Percentiles rank a stretch among this genome's conserved stretches.
These are phyloP conservation scores for Haplochromis vanheusdeni DNA, from an alignment of 2,113 vertebrate genomes.

Conservation along the genomic window DNA sequence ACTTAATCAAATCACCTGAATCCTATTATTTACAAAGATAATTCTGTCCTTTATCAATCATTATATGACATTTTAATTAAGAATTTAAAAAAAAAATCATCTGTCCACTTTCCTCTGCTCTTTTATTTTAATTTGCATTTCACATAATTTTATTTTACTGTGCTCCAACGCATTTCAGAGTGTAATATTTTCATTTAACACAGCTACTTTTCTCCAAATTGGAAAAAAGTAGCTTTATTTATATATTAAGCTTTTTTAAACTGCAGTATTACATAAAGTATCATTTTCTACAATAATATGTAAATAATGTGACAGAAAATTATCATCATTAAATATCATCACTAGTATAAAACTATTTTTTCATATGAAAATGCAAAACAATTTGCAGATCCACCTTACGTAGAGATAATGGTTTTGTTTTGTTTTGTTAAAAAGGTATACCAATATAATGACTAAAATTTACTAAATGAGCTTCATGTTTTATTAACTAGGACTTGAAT, in stretches of 20 bases:
- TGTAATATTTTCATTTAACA: neutral
- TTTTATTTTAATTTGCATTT: neutral
- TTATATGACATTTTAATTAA: neutral
- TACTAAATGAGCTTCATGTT: neutral
- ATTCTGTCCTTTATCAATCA: neutral
- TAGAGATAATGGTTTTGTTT: neutral
- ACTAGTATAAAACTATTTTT: neutral
- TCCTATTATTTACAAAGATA: neutral
- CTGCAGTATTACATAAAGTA: neutral
- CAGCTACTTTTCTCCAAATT: neutral
- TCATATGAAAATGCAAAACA: neutral
- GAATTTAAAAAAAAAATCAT: fast-evolving
- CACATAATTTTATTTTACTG: neutral
- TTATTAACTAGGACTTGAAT: neutral
- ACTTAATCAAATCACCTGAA: neutral
- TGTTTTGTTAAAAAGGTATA: neutral
- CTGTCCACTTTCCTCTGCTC: neutral
- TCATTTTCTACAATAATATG: neutral
- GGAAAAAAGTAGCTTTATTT: neutral
- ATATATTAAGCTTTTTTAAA: neutral
- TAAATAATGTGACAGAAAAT: neutral
- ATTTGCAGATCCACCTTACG: neutral
- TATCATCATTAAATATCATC: neutral
- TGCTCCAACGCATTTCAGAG: neutral
- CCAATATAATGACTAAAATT: neutral